Conservation (phyloP, 1,140 invertebrate genomes). For the Brachionus angularis region DNA sequence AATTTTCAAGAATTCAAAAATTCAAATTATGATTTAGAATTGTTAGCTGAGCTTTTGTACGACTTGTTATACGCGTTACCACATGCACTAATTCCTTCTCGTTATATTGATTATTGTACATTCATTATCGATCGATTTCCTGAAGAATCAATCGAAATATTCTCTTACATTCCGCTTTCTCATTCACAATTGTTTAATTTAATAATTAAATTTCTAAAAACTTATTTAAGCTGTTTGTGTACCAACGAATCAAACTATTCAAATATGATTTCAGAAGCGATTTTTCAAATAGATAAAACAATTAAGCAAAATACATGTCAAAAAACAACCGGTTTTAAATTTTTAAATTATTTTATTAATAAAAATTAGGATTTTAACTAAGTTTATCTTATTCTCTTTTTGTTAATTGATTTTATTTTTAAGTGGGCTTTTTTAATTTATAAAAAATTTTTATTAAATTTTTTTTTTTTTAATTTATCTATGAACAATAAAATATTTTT, state of each 20-base stretch:
- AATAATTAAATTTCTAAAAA: conserved; percentile 31
- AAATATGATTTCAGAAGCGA: conserved; percentile 15
- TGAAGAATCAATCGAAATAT: not conserved
- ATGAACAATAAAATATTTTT: no score
- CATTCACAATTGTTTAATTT: conserved; percentile 10
- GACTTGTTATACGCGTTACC: conserved; percentile 31
- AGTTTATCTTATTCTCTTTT: no score
- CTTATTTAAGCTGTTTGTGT: conserved; percentile 7
- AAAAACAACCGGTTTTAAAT: conserved; percentile 2
- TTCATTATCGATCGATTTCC: not conserved
- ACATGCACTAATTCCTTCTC: conserved; percentile 2
- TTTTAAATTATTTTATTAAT: conserved; percentile 29
- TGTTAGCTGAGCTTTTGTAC: conserved; percentile 27
- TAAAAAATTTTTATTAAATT: no score
- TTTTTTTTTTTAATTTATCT: no score
- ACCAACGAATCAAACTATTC: conserved; percentile 15
- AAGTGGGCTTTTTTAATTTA: no score
- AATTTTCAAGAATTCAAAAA: conserved; percentile 22
- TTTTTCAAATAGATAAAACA: conserved; percentile 27
- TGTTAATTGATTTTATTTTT: no score
- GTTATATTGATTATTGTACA: conserved; percentile 18
- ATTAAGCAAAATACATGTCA: not conserved
- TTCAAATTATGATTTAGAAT: conserved; percentile 28
- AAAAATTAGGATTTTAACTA: no score
- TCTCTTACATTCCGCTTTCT: conserved; percentile 9